Evolutionary conservation across 2,888 invertebrate genomes (phyloP).

Genomic region (Leptopterna dolabrata): DNA sequence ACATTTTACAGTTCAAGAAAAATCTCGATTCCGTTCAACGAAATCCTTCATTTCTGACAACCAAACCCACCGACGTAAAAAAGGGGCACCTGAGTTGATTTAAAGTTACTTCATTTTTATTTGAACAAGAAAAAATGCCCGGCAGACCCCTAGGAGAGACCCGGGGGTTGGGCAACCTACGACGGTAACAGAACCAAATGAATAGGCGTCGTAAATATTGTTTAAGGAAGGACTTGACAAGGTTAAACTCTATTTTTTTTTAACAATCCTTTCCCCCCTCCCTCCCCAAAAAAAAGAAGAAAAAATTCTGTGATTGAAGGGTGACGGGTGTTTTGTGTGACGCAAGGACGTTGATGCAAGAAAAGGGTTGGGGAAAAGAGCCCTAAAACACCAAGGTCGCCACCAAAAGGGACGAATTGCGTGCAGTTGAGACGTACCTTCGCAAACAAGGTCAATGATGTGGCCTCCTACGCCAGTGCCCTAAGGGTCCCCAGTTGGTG

Average conservation of each 20-base stretch:
- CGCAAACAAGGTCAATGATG: slow-evolving; percentile 33
- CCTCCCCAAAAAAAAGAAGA: no score
- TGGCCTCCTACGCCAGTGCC: slow-evolving; percentile 3
- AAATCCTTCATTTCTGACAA: neutral
- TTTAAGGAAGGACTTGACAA: slow-evolving; percentile 32
- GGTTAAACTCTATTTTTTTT: slow-evolving; percentile 6
- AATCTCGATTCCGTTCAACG: neutral
- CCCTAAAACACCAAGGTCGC: neutral
- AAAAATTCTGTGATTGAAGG: slow-evolving; percentile 3
- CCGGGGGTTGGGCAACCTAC: neutral
- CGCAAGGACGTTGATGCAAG: slow-evolving; percentile 27
- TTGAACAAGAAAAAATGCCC: neutral
- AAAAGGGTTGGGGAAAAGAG: slow-evolving; percentile 22
- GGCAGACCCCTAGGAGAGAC: neutral
- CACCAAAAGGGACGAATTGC: slow-evolving; percentile 16
- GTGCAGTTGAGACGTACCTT: slow-evolving; percentile 28
- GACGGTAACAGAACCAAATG: slow-evolving; percentile 9
- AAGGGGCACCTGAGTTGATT: slow-evolving; percentile 22
- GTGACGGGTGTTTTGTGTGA: slow-evolving; percentile 29
- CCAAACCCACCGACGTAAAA: neutral
- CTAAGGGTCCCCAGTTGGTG: neutral
- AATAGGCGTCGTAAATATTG: slow-evolving; percentile 46
- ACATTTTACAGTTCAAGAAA: neutral
- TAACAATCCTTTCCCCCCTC: neutral
- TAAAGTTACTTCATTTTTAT: slow-evolving; percentile 15